A percentile compares a stretch with the other conserved stretches of the same genome.
Evolutionary conservation across 2,113 vertebrate species (phyloP).

Genomic region (Eupsittula cactorum): DNA sequence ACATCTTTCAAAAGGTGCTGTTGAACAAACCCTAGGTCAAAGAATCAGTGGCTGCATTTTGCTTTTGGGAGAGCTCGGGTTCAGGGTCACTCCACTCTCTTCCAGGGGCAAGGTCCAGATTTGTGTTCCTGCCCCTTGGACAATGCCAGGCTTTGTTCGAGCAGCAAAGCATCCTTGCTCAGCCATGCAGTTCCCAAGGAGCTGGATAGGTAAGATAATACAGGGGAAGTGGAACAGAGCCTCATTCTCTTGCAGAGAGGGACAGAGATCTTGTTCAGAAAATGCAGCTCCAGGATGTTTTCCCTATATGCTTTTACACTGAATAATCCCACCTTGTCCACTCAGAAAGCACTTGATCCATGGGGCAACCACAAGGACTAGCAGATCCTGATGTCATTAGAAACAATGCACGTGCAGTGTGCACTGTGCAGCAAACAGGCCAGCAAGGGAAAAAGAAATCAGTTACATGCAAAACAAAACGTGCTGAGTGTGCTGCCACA

Average conservation of each 20-base stretch:
- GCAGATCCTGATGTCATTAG: neutral
- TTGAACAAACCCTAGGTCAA: constrained; percentile 72
- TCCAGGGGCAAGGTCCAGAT: constrained; percentile 46
- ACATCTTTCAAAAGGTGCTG: constrained; percentile 22
- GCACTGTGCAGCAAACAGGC: neutral
- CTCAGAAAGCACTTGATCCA: constrained; percentile 4
- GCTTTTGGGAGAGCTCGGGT: neutral
- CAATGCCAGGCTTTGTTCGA: constrained; percentile 53
- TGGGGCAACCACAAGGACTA: neutral
- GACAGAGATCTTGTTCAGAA: neutral
- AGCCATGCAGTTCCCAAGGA: constrained; percentile 64
- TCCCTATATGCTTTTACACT: neutral
- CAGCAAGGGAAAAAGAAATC: neutral
- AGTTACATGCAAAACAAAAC: neutral
- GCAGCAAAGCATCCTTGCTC: constrained; percentile 63
- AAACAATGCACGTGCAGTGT: neutral
- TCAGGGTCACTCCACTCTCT: constrained; percentile 54
- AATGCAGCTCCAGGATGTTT: neutral
- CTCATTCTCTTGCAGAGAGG: constrained; percentile 9
- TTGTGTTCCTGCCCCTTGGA: neutral
- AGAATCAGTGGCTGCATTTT: constrained; percentile 46
- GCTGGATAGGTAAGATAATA: constrained; percentile 57
- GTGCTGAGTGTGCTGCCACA: neutral
- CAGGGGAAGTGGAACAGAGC: constrained; percentile 54
- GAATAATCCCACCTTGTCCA: neutral